Base-by-base conservation (phyloP, 2,888 invertebrate species). In the Drosophila testacea region DNA sequence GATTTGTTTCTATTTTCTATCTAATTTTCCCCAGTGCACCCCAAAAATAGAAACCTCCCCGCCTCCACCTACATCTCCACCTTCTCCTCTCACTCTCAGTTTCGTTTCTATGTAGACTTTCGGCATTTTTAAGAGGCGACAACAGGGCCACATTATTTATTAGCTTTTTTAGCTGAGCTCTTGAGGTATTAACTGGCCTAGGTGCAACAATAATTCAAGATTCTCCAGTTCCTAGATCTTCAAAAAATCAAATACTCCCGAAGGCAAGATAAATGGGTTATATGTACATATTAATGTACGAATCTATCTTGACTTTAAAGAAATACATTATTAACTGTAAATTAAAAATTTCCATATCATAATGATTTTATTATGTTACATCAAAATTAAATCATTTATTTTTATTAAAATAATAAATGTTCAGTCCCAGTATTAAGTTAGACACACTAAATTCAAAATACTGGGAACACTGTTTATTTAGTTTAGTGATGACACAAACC, bases 1-100 rank as follows among this genome's bases (percentile, higher is more conserved):
- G 83, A 88, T 85, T 85, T 88, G 67, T 72, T 70, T 83, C 83
- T 76, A 83, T 85, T 76, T 85, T 73, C 77, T 55, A 77, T 79
- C 70, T 50, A 68, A 77, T 68, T 65, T 66, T 64, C 66, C 62
- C 64, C 67, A 51, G 28, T 55, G 55, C 67, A 57, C 60, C 64
- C 61, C 73, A 69, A 55, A 86, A 83, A 83, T 83, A 83, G 87
- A 78, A 59, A 61, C 11, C 36, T 22, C 7, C 22, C 47, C 28
- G 41, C 34, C 32, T 30, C 39, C 44, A 9, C 28, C 11, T n/a
- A 6, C 9, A 6, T 3, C 4, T 6, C 6, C 9, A 1, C 1
- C n/a, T 10, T 4, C 27, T 22, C 11, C 51, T 32, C 32, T 30
- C 30, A 6, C 6, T 6, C 22, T 22, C 22, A 2, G 3, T 22